Base-by-base conservation (phyloP, 2,797 vertebrate species). In the Harpagifer antarcticus region DNA sequence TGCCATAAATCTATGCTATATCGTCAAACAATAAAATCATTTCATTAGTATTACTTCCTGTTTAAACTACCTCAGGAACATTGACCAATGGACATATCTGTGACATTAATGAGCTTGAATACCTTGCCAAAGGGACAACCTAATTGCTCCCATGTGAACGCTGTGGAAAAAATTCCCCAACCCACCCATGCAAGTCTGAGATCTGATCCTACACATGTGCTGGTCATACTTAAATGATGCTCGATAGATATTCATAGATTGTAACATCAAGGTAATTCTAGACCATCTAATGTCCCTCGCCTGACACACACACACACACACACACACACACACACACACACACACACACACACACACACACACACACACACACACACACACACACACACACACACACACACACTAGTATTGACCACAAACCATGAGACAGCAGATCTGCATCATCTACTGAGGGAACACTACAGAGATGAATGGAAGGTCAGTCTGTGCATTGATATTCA, bases 401-500 rank as follows among this genome's bases (percentile, higher is more conserved):
- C 58, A 79, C 78, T 70, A 82, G 71, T 79, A 82, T 67, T 81
- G 85, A 82, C 62, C 76, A 81, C 77, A 82, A 88, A 83, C 64
- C 78, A 77, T 91, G 79, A 87, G 76, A 85, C 86, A 86, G 78
- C 88, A 88, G 67, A 83, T 77, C 78, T 80, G 76, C 77, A 63
- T 75, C 71, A 60, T 68, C 61, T 52, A 54, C 54, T 54, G 57
- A 83, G 81, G 65, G 77, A 66, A 68, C 69, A 44, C 68, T 44
- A 45, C 49, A 55, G 50, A 74, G 71, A 86, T 82, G 75, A 86
- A 82, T 42, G 54, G 86, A 90, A 91, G 87, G 90, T 92, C 88
- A 90, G 57, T 3, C 13, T 0, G 63, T 62, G 64, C 64, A 75
- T 88, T 90, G 71, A 73, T 81, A 89, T 91, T 90, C 86, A 78